Evolutionary conservation across 2,113 vertebrate genomes (phyloP), one percentile per base, ranked within the genome.

Genomic region (Coryphaenoides rupestris): DNA sequence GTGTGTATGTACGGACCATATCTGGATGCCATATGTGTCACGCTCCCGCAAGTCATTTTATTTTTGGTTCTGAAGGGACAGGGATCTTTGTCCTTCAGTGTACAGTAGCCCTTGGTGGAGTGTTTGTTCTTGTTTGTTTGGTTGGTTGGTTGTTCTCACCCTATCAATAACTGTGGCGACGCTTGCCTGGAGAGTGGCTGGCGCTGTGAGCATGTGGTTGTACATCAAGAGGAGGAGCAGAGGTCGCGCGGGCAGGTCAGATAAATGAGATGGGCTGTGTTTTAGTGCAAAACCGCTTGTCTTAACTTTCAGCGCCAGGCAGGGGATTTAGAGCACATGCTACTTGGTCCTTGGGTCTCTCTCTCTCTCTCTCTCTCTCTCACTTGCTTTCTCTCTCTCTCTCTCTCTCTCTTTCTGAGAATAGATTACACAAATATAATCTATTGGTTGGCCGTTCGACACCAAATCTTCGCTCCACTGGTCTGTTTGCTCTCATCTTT

Each of bases 231-330:
- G 24, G 75, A 26, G 24, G 24, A 77, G 74, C 80, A 77, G 75
- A 78, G 82, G 84, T 89, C 89, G 85, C 85, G 87, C 88, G 87
- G 87, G 85, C 84, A 84, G 82, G 72, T 72, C 83, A 84, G 84
- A 89, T 87, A 86, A 90, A 92, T 85, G 80, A 80, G 74, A 72
- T 74, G 79, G 80, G 78, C 74, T 83, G 83, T 88, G 78, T 90
- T 90, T 90, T 83, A 89, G 72, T 76, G 85, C 79, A 56, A 74
- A 69, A 77, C 65, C 78, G 82, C 79, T 86, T 83, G 87, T 88
- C 86, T 90, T 85, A 85, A 88, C 83, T 81, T 89, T 82, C 78
- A 75, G 82, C 70, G 71, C 85, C 80, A 77, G 83, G 68, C 52
- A 71, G 79, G n/a, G 83, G 83, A 86, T 87, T 85, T 84, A 61